phyloP scores from a whole-genome alignment of 1,140 invertebrate genomes.

The silkworm (Bombyx mori) region ASM3026992v2 NC_085114.1:12592501-12593000 shows the following conservation, averaged over 20 bases:
- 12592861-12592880: slow-evolving; percentile 98
- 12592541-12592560: slow-evolving; percentile 98
- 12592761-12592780: slow-evolving; percentile 99
- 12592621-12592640: slow-evolving; percentile 99
- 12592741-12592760: slow-evolving; percentile 99
- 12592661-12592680: slow-evolving; percentile 98
- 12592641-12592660: slow-evolving; percentile 99
- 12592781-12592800: slow-evolving; percentile 99
- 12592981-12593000: slow-evolving; percentile 98
- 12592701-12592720: slow-evolving; percentile 99
- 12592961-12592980: slow-evolving; percentile 96
- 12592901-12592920: slow-evolving; percentile 95
- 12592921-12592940: slow-evolving; percentile 98
- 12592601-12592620: slow-evolving; percentile 97
- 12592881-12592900: slow-evolving; percentile 94
- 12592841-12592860: slow-evolving; percentile 94
- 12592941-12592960: slow-evolving; percentile 96
- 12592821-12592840: slow-evolving; percentile 98
- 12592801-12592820: slow-evolving; percentile 99
- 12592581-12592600: slow-evolving; percentile 99
- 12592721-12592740: slow-evolving; percentile 99
- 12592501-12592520: slow-evolving; percentile 99
- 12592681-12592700: slow-evolving; percentile 99
- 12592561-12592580: slow-evolving; percentile 99
- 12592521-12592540: slow-evolving; percentile 99